Base-by-base conservation (phyloP, 2,113 vertebrate genomes). In the Loxodonta africana region DNA sequence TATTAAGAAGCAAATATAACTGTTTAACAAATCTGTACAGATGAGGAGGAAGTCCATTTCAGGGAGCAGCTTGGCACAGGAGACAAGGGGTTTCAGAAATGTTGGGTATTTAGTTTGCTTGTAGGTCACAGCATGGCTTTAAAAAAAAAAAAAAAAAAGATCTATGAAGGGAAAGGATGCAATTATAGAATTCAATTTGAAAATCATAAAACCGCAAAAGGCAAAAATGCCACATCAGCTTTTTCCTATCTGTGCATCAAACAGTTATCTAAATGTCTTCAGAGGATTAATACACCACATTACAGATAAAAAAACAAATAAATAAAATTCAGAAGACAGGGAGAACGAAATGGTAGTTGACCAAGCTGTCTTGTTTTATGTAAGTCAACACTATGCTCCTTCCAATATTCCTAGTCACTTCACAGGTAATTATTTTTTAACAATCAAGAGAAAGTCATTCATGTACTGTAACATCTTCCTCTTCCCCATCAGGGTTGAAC, bases 401-500 rank as follows among this genome's bases (percentile, higher is more conserved):
- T 97, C 93, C 91, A 95, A 96, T 92, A 97, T 83, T 97, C 96
- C 96, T 98, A 98, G 97, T 97, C 97, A 97, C 98, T 98, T 97
- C 98, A 98, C 78, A 85, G 95, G 95, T 89, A 97, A 94, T 83
- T 48, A 85, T 94, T 98, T 88, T 84, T 92, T 95, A 95, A 94
- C 88, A 97, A 97, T 91, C 71, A 84, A 51, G 91, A 98, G 80
- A 88, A 94, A 96, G 94, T 99, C 98, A 99, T 97, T 99, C 99
- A 95, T 98, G 99, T 94, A 99, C 98, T 6, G 99, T 97, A 93
- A 99, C 97, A 97, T 98, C 98, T 97, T 99, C 99, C 95, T 99
- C 99, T 95, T 99, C 99, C 88, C 99, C 99, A 3, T 99, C 99
- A 5, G 99, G 99, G 95, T 99, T 99, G 95, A 99, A 99, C 97